Base-by-base conservation (phyloP, 1,140 invertebrate species). In the Pseudomyrmex concolor region DNA sequence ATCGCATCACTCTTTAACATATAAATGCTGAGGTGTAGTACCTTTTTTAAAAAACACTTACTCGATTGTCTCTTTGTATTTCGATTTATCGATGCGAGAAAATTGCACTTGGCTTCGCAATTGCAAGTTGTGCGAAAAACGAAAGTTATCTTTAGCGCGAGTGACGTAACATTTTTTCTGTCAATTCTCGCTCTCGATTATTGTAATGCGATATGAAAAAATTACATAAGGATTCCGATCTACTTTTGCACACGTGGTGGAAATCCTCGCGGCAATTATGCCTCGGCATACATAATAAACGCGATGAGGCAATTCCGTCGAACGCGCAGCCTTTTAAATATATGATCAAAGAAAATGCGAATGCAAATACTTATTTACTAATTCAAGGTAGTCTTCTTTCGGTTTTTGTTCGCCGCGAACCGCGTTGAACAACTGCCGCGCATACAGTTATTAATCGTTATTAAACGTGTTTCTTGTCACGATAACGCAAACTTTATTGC, bases 341-440 rank as follows among this genome's bases (percentile, higher is more conserved):
- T 68, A 77, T 7, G 54, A 67, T 55, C 50, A 55, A 55, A 83
- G 83, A 59, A 85, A 83, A 86, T 43, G 70, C 34, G 34, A 63
- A 57, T 66, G 34, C 34, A 81, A 89, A 90, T 76, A 82, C 89
- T 91, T 88, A 90, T 90, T 90, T 90, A 90, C 89, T 84, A 83
- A 90, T 91, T 91, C 91, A 91, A 91, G 91, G 90, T 84, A 89
- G 88, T 91, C 90, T 88, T 91, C 90, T 90, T 91, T 64, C n/a
- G 83, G 85, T 91, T 91, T 91, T 91, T 91, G 85, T 83, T 89
- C 57, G 71, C 66, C 7, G 45, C 85, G 72, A 86, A 86, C 70
- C 70, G 85, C 63, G 55, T 55, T 84, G 84, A 84, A 34, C 34
- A 34, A 34, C 34, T 34, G 34, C 80, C 83, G 83, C 57, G 25